Percentiles rank a stretch among this genome's conserved stretches.
These are phyloP conservation scores for Dryococelus australis DNA, from an alignment of 2,888 invertebrate genomes.

Conservation along the genomic window DNA sequence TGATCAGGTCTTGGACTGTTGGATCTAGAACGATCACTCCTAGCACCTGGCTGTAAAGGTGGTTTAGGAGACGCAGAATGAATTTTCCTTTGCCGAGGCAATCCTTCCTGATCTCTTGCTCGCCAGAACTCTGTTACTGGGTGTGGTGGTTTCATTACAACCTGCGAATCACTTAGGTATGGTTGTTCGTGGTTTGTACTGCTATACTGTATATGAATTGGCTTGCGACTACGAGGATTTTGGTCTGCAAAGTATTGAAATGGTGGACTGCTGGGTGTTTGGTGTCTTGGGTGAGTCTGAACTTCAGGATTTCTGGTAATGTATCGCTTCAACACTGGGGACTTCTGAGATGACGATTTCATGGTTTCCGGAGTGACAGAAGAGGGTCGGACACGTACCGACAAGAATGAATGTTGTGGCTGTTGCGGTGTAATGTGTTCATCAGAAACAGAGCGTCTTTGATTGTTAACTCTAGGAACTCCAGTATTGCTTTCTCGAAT, in stretches of 20 bases:
- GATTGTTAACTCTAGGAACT: constrained; percentile 8
- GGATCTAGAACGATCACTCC: constrained; percentile 42
- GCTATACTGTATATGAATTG: constrained; percentile 66
- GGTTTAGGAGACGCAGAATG: constrained; percentile 28
- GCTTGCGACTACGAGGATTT: constrained; percentile 74
- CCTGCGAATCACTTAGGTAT: constrained; percentile 64
- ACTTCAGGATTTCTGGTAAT: constrained; percentile 7
- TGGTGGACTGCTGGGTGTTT: constrained; percentile 26
- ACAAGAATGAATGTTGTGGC: constrained; percentile 45
- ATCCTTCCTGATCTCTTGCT: constrained; percentile 48
- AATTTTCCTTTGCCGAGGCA: not conserved
- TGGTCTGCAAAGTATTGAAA: constrained; percentile 76
- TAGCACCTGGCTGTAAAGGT: not conserved
- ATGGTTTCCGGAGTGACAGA: constrained; percentile 57
- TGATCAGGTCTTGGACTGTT: constrained; percentile 38
- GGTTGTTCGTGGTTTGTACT: constrained; percentile 53
- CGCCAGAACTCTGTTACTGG: constrained; percentile 51
- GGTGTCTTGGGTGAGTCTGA: not conserved
- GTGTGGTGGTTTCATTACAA: constrained; percentile 48
- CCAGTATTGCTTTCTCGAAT: not conserved
- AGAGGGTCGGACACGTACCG: constrained; percentile 55
- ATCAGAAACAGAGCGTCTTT: constrained; percentile 45
- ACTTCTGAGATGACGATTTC: constrained; percentile 30
- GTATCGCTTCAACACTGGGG: not conserved
- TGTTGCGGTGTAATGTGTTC: constrained; percentile 40